These are phyloP conservation scores for Bombus fervidus DNA, from an alignment of 1,140 invertebrate species.

Conservation along the genomic window DNA sequence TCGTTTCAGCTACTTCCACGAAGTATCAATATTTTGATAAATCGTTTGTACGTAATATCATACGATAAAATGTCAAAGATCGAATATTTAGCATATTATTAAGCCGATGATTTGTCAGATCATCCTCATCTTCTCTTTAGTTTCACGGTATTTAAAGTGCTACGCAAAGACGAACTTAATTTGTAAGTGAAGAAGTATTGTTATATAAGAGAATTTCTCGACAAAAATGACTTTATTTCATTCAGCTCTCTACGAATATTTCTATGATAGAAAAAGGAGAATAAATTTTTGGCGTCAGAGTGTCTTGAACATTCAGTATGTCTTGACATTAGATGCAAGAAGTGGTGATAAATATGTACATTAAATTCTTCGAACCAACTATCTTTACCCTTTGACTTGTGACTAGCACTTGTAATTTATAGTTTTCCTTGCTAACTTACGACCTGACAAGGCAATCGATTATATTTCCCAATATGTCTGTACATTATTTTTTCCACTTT, in stretches of 20 bases:
- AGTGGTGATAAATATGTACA: neutral
- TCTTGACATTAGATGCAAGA: neutral
- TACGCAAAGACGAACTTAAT: too few relatives aligned
- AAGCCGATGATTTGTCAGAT: too few relatives aligned
- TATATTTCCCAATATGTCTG: neutral
- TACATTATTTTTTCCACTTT: neutral
- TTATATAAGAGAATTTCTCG: neutral
- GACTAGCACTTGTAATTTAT: neutral
- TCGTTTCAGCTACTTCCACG: too few relatives aligned
- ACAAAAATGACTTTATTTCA: too few relatives aligned
- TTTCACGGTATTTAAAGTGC: too few relatives aligned
- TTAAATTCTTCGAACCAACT: constrained; percentile 7
- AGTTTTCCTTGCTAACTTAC: neutral
- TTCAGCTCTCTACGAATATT: neutral
- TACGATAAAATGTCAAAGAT: too few relatives aligned
- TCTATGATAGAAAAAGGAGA: neutral
- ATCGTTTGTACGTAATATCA: too few relatives aligned
- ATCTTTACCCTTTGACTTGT: neutral
- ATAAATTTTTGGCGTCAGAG: neutral
- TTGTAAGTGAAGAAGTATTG: neutral
- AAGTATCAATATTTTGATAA: too few relatives aligned
- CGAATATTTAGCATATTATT: too few relatives aligned
- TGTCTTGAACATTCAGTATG: neutral
- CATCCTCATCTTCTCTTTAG: too few relatives aligned
- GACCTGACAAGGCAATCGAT: neutral